phyloP scores from a whole-genome alignment of 2,113 vertebrate genomes.

The Aegotheles bennettii region DNA sequence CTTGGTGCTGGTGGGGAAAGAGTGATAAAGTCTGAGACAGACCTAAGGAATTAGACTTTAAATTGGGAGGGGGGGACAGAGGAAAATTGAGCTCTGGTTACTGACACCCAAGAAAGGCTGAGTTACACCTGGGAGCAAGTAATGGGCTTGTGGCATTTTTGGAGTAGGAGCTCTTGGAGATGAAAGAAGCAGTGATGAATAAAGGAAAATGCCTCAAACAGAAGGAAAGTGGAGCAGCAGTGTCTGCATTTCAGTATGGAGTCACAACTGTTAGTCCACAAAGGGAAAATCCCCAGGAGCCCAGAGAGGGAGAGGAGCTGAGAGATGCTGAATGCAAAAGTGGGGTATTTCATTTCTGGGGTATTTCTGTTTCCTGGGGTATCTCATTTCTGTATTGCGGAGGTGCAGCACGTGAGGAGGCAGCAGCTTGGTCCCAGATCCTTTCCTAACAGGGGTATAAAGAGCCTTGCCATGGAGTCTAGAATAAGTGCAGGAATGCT shows the following conservation, averaged over 20 bases:
- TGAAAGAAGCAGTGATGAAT: not conserved
- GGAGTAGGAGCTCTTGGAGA: not conserved
- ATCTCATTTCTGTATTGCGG: not conserved
- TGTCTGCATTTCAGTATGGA: not conserved
- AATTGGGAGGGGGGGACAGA: not conserved
- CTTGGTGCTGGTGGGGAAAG: not conserved
- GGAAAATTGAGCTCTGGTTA: not conserved
- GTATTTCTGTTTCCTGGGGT: not conserved
- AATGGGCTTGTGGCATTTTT: not conserved
- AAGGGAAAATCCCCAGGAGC: not conserved
- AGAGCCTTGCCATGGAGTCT: not conserved
- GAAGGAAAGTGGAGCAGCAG: not conserved
- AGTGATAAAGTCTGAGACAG: not conserved
- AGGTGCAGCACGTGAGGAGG: rapidly evolving
- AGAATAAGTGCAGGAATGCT: not conserved
- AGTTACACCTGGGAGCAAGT: not conserved
- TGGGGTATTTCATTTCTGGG: too few species aligned
- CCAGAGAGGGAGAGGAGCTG: not conserved
- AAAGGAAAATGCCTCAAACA: not conserved
- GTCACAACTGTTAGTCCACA: rapidly evolving
- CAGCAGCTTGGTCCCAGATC: not conserved
- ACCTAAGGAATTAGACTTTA: not conserved
- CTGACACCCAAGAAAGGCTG: rapidly evolving
- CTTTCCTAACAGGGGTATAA: not conserved
- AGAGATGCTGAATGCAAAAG: not conserved